Percentiles rank a stretch among this genome's conserved stretches.
phyloP scores from a whole-genome alignment of 1,140 invertebrate genomes.

The Euura saliciscinereae region DNA sequence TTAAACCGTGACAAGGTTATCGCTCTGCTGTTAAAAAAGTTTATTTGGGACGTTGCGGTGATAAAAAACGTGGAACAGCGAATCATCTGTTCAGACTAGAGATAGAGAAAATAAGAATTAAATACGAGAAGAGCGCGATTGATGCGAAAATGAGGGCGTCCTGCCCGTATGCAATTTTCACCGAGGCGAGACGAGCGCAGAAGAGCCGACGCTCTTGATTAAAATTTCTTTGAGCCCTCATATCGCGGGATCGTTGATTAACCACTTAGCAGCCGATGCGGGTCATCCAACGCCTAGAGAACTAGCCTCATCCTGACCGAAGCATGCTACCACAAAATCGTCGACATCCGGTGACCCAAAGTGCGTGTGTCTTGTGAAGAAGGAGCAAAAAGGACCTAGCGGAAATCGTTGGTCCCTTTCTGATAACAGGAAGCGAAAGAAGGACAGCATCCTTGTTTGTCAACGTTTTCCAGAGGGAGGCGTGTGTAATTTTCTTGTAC shows the following conservation, averaged over 20 bases:
- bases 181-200: slow-evolving; percentile 22
- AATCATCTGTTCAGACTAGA: background rate
- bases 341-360: too few relatives aligned
- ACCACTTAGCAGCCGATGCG: background rate
- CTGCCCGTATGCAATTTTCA: slow-evolving; percentile 38
- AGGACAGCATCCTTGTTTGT: too few relatives aligned
- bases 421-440: too few relatives aligned
- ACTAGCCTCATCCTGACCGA: background rate
- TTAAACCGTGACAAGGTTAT: background rate
- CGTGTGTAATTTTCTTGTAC: background rate
- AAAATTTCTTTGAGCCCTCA: slow-evolving; percentile 52
- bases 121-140: background rate
- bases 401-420: too few relatives aligned
- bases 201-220: slow-evolving; percentile 39
- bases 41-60: slow-evolving; percentile 2
- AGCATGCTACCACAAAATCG: too few relatives aligned
- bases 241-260: slow-evolving; percentile 8
- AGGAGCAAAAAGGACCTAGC: too few relatives aligned
- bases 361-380: too few relatives aligned
- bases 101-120: background rate
- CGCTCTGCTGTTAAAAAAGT: background rate
- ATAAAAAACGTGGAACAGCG: background rate
- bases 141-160: slow-evolving; percentile 29
- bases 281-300: background rate
- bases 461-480: background rate